phyloP scores from a whole-genome alignment of 2,113 vertebrate species.

The Oceanites oceanicus region DNA sequence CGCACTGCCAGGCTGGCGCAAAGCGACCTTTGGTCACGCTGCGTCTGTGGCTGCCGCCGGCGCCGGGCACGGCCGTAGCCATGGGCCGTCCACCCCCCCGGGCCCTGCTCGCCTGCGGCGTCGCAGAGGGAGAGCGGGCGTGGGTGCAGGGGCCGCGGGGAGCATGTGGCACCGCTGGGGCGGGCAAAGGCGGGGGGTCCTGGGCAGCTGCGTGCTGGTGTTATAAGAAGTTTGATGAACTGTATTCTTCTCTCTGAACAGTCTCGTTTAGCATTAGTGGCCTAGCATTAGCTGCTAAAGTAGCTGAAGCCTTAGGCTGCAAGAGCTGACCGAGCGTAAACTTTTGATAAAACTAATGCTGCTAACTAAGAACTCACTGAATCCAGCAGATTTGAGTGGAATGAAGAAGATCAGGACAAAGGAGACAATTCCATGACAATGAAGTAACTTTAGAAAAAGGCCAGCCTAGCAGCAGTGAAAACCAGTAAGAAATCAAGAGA shows the following conservation, averaged over 20 bases:
- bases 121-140: background rate
- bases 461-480: background rate
- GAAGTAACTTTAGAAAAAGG: background rate
- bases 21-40: background rate
- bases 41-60: background rate
- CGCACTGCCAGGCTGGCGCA: background rate
- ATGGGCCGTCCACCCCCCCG: rapidly evolving
- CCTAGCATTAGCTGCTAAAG: background rate
- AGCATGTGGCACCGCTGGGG: rapidly evolving
- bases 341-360: background rate
- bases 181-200: rapidly evolving
- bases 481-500: background rate
- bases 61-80: background rate
- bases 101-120: rapidly evolving
- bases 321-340: background rate
- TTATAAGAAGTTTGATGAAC: background rate
- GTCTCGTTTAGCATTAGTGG: rapidly evolving
- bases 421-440: background rate
- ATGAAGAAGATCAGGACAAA: background rate
- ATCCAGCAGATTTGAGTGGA: rapidly evolving
- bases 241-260: background rate
- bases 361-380: background rate
- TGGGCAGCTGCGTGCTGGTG: background rate
- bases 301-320: background rate
- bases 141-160: rapidly evolving